Evolutionary conservation across 2,888 invertebrate species (phyloP).

Genomic region (Drosophila mettleri): DNA sequence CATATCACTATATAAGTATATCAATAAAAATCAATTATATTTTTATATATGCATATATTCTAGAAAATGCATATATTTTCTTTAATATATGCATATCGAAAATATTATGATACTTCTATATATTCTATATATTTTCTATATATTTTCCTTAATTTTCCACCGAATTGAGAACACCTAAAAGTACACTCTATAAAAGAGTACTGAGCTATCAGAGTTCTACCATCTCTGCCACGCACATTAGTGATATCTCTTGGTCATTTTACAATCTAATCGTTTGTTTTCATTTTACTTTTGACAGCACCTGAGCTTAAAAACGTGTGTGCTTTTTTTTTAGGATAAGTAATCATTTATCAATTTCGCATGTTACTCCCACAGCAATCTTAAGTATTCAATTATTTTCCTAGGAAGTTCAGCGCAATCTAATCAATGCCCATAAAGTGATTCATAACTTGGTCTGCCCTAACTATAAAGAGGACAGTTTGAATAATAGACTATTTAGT

Average conservation of each 20-base stretch:
- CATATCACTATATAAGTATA: too few relatives aligned
- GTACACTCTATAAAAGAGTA: slow-evolving; percentile 27
- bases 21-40: too few relatives aligned
- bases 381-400: slow-evolving; percentile 19
- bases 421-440: slow-evolving; percentile 30
- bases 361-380: slow-evolving; percentile 4
- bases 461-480: slow-evolving; percentile 18
- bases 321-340: slow-evolving; percentile 1
- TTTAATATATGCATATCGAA: background rate
- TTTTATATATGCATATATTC: too few relatives aligned
- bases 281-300: background rate
- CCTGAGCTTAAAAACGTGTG: background rate
- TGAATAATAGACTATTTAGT: slow-evolving; percentile 18
- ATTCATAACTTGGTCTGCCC: slow-evolving; percentile 2
- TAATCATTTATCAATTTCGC: slow-evolving; percentile 6
- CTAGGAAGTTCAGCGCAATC: slow-evolving; percentile 26
- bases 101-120: too few relatives aligned
- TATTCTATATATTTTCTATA: background rate
- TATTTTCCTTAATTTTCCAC: background rate
- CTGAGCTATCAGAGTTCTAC: background rate
- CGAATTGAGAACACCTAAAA: slow-evolving; percentile 36
- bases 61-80: too few relatives aligned
- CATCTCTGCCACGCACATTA: background rate
- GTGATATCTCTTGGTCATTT: background rate
- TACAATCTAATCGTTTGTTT: slow-evolving; percentile 29